Evolutionary conservation across 2,888 invertebrate species (phyloP), one percentile per base, ranked within the genome.

Genomic region (Polylopha cassiicola): DNA sequence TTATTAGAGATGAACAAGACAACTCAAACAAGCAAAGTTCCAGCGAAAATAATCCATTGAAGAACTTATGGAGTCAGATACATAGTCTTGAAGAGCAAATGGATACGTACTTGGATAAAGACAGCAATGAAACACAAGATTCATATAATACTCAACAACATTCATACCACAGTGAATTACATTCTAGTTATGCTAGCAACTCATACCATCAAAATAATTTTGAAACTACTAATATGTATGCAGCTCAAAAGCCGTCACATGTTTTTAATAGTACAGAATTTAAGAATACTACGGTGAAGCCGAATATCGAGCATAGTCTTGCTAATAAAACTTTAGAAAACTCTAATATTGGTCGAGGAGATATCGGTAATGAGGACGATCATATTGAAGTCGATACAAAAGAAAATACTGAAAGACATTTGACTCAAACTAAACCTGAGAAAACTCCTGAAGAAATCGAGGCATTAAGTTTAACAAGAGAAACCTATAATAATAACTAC

Each of bases 361-460:
- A 72, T 42, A 71, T 72, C 42, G 63, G 59, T 9, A 48, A 58
- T 31, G 67, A 70, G 39, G 63, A 63, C 15, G 41, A 34, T 16
- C 30, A 37, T 8, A 16, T 17, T 29, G 44, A 44, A 10, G 4
- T 11, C 14, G 18, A 21, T 24, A 44, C 29, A 16, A 39, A 37
- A 18, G 36, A 47, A 26, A 45, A 20, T 23, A 42, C 43, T 20
- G 36, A 39, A 23, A 28, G 31, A 24, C 31, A 39, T 31, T 9
- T 33, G 23, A 15, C 34, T 13, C 24, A 23, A 5, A 22, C 6
- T 8, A 56, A 46, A 17, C 39, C 31, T 13, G 42, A 55, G 22
- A 58, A 59, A 44, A 59, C 52, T 18, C 50, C 50, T 9, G 48
- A 56, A 26, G 58, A 65, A 56, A 59, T 59, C 37, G 54, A 65